Evolutionary conservation across 2,113 vertebrate species (phyloP).

Genomic region (Notarius lentiginosus): DNA sequence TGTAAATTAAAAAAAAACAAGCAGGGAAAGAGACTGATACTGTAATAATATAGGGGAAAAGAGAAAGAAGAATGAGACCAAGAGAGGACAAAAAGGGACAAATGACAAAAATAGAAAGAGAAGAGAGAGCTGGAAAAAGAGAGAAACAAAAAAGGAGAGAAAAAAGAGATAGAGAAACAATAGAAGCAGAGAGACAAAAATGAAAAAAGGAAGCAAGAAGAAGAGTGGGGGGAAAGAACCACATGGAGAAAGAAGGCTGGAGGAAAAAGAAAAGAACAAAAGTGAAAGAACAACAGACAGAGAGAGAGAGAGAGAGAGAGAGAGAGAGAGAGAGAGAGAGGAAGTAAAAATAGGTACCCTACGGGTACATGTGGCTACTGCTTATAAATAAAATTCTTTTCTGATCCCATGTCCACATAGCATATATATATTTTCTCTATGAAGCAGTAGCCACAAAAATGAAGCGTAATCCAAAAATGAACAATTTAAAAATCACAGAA

Average conservation of each 20-base stretch:
- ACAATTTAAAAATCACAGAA: too few relatives aligned
- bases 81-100: not conserved
- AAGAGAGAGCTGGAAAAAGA: not conserved
- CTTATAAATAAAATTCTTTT: too few relatives aligned
- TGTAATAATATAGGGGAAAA: constrained; percentile 28
- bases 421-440: too few relatives aligned
- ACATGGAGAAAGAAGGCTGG: not conserved
- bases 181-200: not conserved
- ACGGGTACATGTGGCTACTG: too few relatives aligned
- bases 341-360: not conserved
- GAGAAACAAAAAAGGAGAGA: not conserved
- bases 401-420: too few relatives aligned
- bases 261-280: not conserved
- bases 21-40: not conserved
- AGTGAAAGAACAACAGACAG: not conserved
- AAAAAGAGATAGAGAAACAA: not conserved
- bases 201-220: not conserved
- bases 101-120: not conserved
- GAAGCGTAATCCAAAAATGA: too few relatives aligned
- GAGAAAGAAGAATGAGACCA: not conserved
- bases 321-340: too few relatives aligned
- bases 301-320: not conserved
- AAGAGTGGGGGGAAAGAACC: not conserved
- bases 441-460: too few relatives aligned
- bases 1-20: not conserved